Conservation (phyloP, 1,140 invertebrate species). For the Drosophila chauvacae region DNA sequence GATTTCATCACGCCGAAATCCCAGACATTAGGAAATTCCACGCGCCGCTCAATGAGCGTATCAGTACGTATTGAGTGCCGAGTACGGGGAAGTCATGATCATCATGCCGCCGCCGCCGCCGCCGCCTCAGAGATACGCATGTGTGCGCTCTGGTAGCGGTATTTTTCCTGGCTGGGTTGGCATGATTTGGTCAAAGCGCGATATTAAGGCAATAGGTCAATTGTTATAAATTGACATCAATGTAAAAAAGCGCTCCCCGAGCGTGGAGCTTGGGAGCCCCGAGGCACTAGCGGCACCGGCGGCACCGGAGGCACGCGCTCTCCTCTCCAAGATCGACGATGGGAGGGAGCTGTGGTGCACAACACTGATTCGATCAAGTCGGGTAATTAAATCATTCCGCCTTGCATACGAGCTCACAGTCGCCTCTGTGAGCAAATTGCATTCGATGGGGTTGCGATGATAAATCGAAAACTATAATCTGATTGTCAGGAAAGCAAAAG, state of each 20-base stretch:
- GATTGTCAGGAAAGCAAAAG: neutral
- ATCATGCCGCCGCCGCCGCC: constrained; percentile 2
- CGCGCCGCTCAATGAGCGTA: constrained; percentile 18
- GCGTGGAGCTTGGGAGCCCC: constrained; percentile 21
- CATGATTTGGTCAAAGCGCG: constrained; percentile 77
- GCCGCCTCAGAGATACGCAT: constrained; percentile 4
- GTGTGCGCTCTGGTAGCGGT: constrained; percentile 32
- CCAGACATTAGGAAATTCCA: constrained; percentile 36
- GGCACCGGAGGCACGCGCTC: constrained; percentile 25
- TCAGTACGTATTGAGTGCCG: constrained; percentile 5
- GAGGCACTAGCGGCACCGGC: neutral
- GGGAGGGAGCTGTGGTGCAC: constrained; percentile 33
- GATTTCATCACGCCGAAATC: constrained; percentile 15
- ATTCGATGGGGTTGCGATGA: constrained; percentile 41
- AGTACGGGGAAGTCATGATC: constrained; percentile 26
- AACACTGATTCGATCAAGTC: constrained; percentile 75
- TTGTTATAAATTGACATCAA: constrained; percentile 84
- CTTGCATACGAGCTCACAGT: constrained; percentile 37
- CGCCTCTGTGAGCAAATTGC: constrained; percentile 36
- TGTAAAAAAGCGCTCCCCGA: constrained; percentile 70
- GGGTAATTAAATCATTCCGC: constrained; percentile 72
- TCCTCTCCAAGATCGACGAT: constrained; percentile 19
- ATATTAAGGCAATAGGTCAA: constrained; percentile 84
- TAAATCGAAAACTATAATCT: constrained; percentile 38
- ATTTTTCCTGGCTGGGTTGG: constrained; percentile 65